These are phyloP conservation scores for Rhagophthalmus giganteus DNA, from an alignment of 2,888 invertebrate species.

Conservation along the genomic window DNA sequence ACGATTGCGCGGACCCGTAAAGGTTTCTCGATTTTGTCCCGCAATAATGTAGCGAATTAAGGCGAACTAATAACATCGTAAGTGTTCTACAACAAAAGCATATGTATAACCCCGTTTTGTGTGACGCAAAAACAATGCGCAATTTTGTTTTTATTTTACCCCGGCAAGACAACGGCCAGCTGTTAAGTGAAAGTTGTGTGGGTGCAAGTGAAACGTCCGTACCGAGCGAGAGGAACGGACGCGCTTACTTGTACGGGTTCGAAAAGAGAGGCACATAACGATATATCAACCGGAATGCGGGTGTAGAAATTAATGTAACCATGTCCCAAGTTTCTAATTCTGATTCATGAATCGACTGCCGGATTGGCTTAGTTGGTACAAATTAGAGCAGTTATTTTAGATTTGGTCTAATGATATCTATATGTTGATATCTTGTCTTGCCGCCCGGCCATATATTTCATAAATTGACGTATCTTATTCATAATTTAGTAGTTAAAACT, in stretches of 20 bases:
- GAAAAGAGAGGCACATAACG: conserved; percentile 16
- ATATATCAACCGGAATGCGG: conserved; percentile 38
- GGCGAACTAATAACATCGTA: too few species aligned
- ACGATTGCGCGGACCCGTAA: too few species aligned
- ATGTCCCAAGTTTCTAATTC: conserved; percentile 43
- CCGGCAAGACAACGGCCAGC: conserved; percentile 24
- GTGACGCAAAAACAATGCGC: conserved; percentile 17
- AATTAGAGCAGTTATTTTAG: conserved; percentile 25
- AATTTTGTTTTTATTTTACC: conserved; percentile 22
- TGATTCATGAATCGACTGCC: conserved; percentile 42
- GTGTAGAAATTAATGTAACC: conserved; percentile 42
- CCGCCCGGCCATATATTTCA: conserved; percentile 11
- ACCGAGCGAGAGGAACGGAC: conserved; percentile 11
- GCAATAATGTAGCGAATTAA: too few species aligned
- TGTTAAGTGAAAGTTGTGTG: conserved; percentile 34
- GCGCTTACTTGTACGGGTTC: conserved; percentile 8
- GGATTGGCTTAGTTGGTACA: conserved; percentile 18
- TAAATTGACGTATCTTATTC: conserved; percentile 15
- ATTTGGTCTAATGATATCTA: conserved; percentile 24
- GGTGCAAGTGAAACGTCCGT: conserved; percentile 25
- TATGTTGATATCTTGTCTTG: conserved; percentile 19
- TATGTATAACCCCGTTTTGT: conserved; percentile 13
- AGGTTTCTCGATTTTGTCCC: too few species aligned
- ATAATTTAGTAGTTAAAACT: conserved; percentile 22
- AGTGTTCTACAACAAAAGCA: not conserved